Conservation (phyloP, 2,797 vertebrate genomes). For the Chiroxiphia lanceolata region DNA sequence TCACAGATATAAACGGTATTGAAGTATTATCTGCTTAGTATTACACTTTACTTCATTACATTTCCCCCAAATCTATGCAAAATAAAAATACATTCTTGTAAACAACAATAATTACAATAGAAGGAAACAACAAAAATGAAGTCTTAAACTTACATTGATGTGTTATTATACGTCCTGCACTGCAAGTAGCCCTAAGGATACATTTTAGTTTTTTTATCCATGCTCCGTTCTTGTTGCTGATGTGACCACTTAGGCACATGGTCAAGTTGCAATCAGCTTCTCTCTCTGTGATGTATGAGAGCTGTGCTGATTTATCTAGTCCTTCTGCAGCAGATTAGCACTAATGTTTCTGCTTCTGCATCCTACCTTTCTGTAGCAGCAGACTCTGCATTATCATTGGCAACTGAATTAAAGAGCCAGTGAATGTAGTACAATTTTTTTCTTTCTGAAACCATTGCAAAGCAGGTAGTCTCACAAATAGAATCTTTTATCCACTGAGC, state of each 20-base stretch:
- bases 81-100: conserved; percentile 44
- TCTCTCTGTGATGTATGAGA: conserved; percentile 76
- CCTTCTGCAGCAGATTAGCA: conserved; percentile 78
- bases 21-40: conserved; percentile 45
- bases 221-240: conserved; percentile 73
- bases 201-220: conserved; percentile 75
- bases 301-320: conserved; percentile 78
- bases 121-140: conserved; percentile 56
- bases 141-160: conserved; percentile 78
- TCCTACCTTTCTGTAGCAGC: conserved; percentile 72
- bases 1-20: conserved; percentile 51
- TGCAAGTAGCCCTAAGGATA: conserved; percentile 70
- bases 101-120: conserved; percentile 46
- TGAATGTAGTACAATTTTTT: conserved; percentile 58
- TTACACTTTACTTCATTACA: conserved; percentile 18
- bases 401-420: conserved; percentile 80
- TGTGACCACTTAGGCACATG: conserved; percentile 81
- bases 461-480: conserved; percentile 73
- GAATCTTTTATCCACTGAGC: conserved; percentile 45
- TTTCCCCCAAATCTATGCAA: conserved; percentile 33
- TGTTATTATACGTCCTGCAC: conserved; percentile 70
- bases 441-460: conserved; percentile 80
- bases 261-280: conserved; percentile 80
- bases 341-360: conserved; percentile 78
- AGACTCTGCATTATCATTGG: conserved; percentile 74